Conservation (phyloP, 2,797 vertebrate genomes). For the Loriculus beryllinus region DNA sequence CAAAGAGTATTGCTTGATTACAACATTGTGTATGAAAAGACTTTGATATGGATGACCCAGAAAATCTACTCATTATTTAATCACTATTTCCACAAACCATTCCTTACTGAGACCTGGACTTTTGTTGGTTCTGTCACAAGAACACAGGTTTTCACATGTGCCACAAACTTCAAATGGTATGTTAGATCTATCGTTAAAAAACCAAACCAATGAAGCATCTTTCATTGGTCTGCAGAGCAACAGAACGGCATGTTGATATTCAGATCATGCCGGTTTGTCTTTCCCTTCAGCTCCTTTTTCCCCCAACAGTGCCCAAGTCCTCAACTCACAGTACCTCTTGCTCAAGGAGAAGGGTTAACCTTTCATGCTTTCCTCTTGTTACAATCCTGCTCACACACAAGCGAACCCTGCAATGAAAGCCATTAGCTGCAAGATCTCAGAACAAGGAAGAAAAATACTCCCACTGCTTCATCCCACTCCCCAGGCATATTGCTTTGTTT, state of each 20-base stretch:
- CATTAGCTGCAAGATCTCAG: background rate
- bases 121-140: background rate
- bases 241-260: background rate
- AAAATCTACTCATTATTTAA: background rate
- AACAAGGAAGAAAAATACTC: background rate
- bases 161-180: background rate
- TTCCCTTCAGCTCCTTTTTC: background rate
- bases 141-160: background rate
- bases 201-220: background rate
- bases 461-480: background rate
- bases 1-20: background rate
- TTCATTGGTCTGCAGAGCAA: background rate
- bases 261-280: background rate
- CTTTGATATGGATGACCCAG: background rate
- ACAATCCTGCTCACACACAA: background rate
- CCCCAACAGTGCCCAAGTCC: background rate
- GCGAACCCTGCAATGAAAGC: background rate
- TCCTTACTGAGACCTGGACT: background rate
- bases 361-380: background rate
- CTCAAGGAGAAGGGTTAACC: background rate
- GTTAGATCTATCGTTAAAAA: background rate
- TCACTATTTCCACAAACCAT: background rate
- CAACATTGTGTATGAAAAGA: background rate
- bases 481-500: background rate
- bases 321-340: background rate